Conservation (phyloP, 1,140 invertebrate species). For the Atta cephalotes region DNA sequence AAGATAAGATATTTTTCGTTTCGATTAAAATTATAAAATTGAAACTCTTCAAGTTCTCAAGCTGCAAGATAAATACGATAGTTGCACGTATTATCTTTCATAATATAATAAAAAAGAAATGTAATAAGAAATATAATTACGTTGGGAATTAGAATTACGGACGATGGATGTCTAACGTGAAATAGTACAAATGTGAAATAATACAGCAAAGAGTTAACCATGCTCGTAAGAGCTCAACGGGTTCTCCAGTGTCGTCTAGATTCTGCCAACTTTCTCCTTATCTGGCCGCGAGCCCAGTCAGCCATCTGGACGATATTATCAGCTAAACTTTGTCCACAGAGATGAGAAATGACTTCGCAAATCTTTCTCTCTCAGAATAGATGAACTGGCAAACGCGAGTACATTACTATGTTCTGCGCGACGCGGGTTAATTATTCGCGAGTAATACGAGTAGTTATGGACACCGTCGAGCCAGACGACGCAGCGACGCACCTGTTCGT, state of each 20-base stretch:
- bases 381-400: constrained; percentile 10
- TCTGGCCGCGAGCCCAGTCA: constrained; percentile 24
- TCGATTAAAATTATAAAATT: neutral
- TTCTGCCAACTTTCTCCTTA: constrained; percentile 18
- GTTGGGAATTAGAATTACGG: neutral
- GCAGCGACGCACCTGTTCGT: constrained; percentile 46
- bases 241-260: constrained; percentile 33
- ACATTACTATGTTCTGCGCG: neutral
- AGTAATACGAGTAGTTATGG: constrained; percentile 32
- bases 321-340: neutral
- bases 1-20: neutral
- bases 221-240: neutral
- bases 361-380: constrained; percentile 32
- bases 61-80: no score
- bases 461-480: constrained; percentile 32
- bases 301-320: constrained; percentile 22
- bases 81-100: no score
- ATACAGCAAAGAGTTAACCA: constrained; percentile 30
- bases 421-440: constrained; percentile 39
- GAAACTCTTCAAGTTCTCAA: neutral
- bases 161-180: neutral
- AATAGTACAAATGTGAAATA: neutral
- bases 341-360: constrained; percentile 21
- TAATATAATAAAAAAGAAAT: no score
- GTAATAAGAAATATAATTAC: neutral